Percentiles rank a stretch among this genome's conserved stretches.
These are phyloP conservation scores for Nesidiocoris tenuis DNA, from an alignment of 2,888 invertebrate genomes.

Conservation along the genomic window DNA sequence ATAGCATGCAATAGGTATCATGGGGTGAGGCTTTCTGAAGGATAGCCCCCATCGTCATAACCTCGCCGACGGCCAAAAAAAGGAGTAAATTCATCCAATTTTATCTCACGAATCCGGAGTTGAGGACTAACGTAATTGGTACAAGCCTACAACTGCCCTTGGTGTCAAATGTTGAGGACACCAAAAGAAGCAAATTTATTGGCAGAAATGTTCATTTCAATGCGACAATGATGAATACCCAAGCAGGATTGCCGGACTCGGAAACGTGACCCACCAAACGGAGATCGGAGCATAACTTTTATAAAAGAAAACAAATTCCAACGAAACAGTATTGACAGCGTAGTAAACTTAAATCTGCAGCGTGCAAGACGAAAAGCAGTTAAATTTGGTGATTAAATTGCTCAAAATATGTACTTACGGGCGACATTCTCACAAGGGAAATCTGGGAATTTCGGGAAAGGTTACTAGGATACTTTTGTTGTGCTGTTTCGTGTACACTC, in stretches of 20 bases:
- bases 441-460: neutral
- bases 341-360: neutral
- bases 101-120: conserved; percentile 36
- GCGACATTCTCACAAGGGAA: conserved; percentile 46
- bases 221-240: too few species aligned
- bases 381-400: conserved; percentile 4
- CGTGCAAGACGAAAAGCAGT: neutral
- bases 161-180: too few species aligned
- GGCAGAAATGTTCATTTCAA: too few species aligned
- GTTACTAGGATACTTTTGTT: neutral
- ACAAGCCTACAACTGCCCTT: too few species aligned
- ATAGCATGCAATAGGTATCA: too few species aligned
- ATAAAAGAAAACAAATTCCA: too few species aligned
- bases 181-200: too few species aligned
- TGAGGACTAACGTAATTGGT: too few species aligned
- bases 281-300: too few species aligned
- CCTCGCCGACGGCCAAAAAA: conserved; percentile 11
- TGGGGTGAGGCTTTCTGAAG: too few species aligned
- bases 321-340: too few species aligned
- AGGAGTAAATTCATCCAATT: conserved; percentile 22
- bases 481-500: neutral
- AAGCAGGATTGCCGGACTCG: neutral
- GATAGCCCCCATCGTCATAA: conserved; percentile 6
- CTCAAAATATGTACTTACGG: conserved; percentile 42
- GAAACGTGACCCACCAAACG: neutral